Conservation (phyloP, 2,113 vertebrate genomes). For the Balaenoptera acutorostrata region DNA sequence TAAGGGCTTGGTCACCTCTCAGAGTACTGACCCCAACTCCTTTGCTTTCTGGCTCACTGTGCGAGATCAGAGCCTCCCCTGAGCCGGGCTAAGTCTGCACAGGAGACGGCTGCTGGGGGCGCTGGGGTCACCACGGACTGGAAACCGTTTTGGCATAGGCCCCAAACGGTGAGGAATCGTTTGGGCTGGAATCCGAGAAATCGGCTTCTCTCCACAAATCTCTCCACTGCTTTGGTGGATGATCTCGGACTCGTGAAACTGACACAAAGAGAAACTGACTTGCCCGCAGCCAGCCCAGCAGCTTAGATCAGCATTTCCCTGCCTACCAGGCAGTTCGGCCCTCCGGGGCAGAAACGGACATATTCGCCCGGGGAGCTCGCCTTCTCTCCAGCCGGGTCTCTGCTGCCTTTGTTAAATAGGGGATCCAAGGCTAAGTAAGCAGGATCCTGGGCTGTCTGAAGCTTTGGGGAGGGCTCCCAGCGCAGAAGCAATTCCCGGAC, state of each 20-base stretch:
- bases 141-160: slow-evolving; percentile 40
- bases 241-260: background rate
- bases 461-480: background rate
- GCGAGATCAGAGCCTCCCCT: background rate
- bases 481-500: background rate
- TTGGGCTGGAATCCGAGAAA: background rate
- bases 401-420: slow-evolving; percentile 66
- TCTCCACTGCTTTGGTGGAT: background rate
- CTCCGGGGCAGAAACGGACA: background rate
- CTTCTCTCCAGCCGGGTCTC: slow-evolving; percentile 72
- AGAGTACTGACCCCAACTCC: slow-evolving; percentile 26
- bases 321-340: background rate
- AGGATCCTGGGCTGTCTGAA: background rate
- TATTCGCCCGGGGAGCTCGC: background rate
- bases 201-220: background rate
- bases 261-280: slow-evolving; percentile 69
- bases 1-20: slow-evolving; percentile 1
- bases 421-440: background rate
- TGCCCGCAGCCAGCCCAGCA: background rate
- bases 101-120: background rate
- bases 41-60: slow-evolving; percentile 20
- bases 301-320: background rate
- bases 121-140: slow-evolving; percentile 13
- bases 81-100: background rate
- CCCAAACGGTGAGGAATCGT: slow-evolving; percentile 26